Evolutionary conservation across 2,113 vertebrate species (phyloP), one percentile per base, ranked within the genome.

Genomic region (Aspidoscelis tigris): DNA sequence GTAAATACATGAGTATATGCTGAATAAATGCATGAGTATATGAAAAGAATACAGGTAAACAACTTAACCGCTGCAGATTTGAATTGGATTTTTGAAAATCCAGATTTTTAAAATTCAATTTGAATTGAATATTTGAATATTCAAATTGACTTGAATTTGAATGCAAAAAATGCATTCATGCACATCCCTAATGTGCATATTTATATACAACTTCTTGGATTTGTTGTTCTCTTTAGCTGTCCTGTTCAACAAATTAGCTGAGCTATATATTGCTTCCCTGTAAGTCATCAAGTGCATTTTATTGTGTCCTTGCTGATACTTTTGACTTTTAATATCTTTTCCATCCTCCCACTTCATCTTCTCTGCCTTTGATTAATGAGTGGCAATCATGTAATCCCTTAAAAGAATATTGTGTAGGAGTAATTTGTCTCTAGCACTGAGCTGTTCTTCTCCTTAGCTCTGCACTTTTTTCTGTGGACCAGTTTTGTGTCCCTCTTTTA

Each of bases 321-420:
- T 90, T 7, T 21, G 43, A 0, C 24, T 89, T 89, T 84, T 82
- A 83, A 68, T 72, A 64, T 6, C 6, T 50, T 82, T 64, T 20
- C 75, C 70, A 6, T 58, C 14, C 50, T 88, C 33, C 33, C 0
- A 75, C 47, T 78, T 69, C 74, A 55, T 69, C 64, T 76, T 47
- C 64, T 68, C 43, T 89, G 20, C 2, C 2, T 73, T 0, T 87
- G 86, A 85, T 73, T 70, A 83, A 86, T 8, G 33, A 41, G 11
- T 11, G 61, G 77, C 16, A 58, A 2, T 84, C 84, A 20, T 43
- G 53, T 84, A 80, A 76, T 84, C 71, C 77, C 43, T 47, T 64
- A 47, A 65, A 74, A 79, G 47, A 83, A 53, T 74, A 69, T 69
- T 83, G 12, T 70, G 71, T 70, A 65, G 50, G 64, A 80, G 39